Percentiles rank a stretch among this genome's conserved stretches.
These are phyloP conservation scores for Gambelia wislizenii DNA, from an alignment of 2,797 vertebrate species.

Conservation along the genomic window DNA sequence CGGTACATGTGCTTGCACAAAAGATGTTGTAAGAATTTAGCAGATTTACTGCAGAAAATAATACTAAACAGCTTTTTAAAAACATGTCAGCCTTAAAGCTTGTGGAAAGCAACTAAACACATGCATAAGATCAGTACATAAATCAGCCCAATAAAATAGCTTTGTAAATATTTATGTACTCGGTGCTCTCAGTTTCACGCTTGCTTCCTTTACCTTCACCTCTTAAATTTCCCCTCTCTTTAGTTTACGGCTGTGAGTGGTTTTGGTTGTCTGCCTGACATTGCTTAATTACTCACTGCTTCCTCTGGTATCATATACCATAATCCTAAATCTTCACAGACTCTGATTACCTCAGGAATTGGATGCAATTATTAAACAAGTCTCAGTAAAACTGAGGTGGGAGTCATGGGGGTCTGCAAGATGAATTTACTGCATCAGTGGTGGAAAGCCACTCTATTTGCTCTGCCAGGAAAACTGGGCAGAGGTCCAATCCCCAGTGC, in stretches of 20 bases:
- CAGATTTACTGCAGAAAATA: slow-evolving; percentile 58
- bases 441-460: not conserved
- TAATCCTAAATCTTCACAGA: slow-evolving; percentile 42
- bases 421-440: slow-evolving; percentile 10
- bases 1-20: slow-evolving; percentile 44
- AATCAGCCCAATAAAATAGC: slow-evolving; percentile 56
- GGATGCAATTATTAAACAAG: not conserved
- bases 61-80: slow-evolving; percentile 42
- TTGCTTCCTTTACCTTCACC: slow-evolving; percentile 37
- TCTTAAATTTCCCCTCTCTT: slow-evolving; percentile 46
- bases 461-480: not conserved
- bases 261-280: slow-evolving; percentile 40
- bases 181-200: slow-evolving; percentile 25
- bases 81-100: slow-evolving; percentile 57
- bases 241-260: slow-evolving; percentile 53
- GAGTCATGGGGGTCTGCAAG: not conserved
- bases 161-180: slow-evolving; percentile 66
- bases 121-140: slow-evolving; percentile 41
- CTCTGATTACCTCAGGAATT: slow-evolving; percentile 20
- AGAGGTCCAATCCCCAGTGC: not conserved
- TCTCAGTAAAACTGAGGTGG: slow-evolving; percentile 3
- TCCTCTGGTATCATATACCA: slow-evolving; percentile 11
- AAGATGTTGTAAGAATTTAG: slow-evolving; percentile 52
- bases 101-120: slow-evolving; percentile 56
- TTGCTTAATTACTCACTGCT: slow-evolving; percentile 51